These are phyloP conservation scores for Archocentrus centrarchus DNA, from an alignment of 2,113 vertebrate species.

Conservation along the genomic window DNA sequence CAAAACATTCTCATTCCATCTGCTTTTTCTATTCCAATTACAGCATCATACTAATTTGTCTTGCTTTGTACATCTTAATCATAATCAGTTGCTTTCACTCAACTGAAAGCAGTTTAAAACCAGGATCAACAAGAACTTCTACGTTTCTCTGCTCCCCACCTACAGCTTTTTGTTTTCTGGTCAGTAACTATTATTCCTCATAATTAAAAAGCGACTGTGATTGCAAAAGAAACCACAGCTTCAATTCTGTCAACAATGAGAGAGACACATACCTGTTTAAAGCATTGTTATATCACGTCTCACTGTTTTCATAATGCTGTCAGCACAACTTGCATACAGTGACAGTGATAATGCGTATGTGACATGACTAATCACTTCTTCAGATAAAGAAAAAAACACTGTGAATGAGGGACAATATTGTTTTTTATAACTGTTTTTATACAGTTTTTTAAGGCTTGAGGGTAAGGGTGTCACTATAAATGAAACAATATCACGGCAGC, in stretches of 20 bases:
- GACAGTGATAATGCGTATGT: neutral
- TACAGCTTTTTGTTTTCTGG: slow-evolving; percentile 8
- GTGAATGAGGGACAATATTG: neutral
- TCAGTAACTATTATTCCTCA: slow-evolving; percentile 16
- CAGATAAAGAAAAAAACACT: neutral
- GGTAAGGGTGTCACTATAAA: too few relatives aligned
- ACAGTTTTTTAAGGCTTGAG: neutral
- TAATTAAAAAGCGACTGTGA: neutral
- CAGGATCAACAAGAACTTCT: neutral
- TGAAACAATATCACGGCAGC: neutral
- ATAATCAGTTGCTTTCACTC: slow-evolving; percentile 11
- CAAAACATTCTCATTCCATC: neutral
- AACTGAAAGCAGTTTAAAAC: neutral
- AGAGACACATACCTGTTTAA: slow-evolving; percentile 2
- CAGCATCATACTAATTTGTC: neutral
- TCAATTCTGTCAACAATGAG: neutral
- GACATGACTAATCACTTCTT: neutral
- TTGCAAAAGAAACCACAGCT: neutral
- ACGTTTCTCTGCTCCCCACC: slow-evolving; percentile 7
- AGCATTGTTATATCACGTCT: slow-evolving; percentile 6
- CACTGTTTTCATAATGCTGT: slow-evolving; percentile 9
- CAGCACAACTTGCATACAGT: neutral
- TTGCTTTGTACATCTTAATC: neutral
- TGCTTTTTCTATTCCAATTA: slow-evolving; percentile 2
- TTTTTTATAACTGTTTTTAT: neutral